Conservation (phyloP, 1,140 invertebrate species). For the Pseudomyrmex cubaensis region DNA sequence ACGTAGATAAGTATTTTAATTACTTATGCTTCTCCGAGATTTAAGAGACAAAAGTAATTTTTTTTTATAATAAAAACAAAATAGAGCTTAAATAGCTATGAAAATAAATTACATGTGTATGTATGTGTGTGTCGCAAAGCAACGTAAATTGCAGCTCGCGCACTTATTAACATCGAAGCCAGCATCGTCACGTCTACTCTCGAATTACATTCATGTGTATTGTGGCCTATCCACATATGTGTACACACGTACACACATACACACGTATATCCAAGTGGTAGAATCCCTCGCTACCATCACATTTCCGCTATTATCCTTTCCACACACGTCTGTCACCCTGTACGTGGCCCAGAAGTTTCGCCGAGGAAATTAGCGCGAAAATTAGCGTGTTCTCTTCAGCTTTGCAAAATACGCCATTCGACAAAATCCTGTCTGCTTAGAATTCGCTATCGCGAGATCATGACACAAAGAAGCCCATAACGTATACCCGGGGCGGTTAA, state of each 20-base stretch:
- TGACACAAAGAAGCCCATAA: constrained; percentile 57
- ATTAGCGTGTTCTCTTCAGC: constrained; percentile 36
- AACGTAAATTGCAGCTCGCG: constrained; percentile 41
- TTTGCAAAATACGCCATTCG: constrained; percentile 32
- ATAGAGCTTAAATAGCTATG: background rate
- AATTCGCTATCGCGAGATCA: constrained; percentile 39
- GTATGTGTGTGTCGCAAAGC: constrained; percentile 16
- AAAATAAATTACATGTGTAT: constrained; percentile 1
- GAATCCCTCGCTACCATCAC: background rate
- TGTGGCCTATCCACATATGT: background rate
- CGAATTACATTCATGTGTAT: constrained; percentile 49
- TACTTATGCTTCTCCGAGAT: background rate
- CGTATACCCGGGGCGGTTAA: constrained; percentile 60
- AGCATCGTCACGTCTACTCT: constrained; percentile 29
- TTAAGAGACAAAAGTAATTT: constrained; percentile 38
- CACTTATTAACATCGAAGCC: constrained; percentile 50
- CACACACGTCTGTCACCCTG: constrained; percentile 52
- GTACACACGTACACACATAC: background rate
- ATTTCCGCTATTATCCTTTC: constrained; percentile 44
- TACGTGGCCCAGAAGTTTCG: constrained; percentile 44
- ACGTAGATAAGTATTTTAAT: background rate
- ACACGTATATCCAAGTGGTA: background rate
- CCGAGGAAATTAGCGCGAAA: constrained; percentile 42
- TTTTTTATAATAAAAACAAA: background rate
- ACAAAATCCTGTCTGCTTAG: constrained; percentile 47